Conservation (phyloP, 2,113 vertebrate genomes). For the Neodontobutis hainanensis region DNA sequence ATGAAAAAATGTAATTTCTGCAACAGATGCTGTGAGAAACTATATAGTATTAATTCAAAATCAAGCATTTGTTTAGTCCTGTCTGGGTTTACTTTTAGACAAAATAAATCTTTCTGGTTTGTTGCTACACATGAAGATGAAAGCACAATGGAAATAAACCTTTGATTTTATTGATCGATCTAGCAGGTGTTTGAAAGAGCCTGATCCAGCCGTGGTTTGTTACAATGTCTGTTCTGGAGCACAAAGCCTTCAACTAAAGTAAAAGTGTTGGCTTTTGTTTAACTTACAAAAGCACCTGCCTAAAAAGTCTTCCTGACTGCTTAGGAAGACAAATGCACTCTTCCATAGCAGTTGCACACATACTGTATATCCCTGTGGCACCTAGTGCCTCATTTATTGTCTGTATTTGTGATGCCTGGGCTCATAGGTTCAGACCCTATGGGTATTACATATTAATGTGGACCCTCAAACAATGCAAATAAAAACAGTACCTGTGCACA, state of each 20-base stretch:
- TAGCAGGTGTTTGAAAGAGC: background rate
- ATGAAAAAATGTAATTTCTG: no score
- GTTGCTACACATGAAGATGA: background rate
- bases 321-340: background rate
- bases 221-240: background rate
- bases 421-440: slow-evolving; percentile 43
- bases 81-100: background rate
- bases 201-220: background rate
- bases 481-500: slow-evolving; percentile 35
- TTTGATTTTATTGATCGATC: background rate
- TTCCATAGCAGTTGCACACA: background rate
- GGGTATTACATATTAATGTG: slow-evolving; percentile 54
- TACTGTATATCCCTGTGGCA: background rate
- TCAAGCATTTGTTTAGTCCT: no score
- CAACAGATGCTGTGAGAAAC: no score
- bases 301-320: background rate
- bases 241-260: background rate
- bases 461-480: slow-evolving; percentile 41
- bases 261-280: background rate
- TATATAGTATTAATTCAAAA: no score
- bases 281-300: background rate
- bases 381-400: slow-evolving; percentile 15
- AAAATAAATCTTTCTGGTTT: background rate
- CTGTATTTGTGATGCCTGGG: slow-evolving; percentile 23
- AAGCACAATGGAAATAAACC: background rate